Evolutionary conservation across 2,797 vertebrate species (phyloP).

Genomic region (Phrynocephalus forsythii): DNA sequence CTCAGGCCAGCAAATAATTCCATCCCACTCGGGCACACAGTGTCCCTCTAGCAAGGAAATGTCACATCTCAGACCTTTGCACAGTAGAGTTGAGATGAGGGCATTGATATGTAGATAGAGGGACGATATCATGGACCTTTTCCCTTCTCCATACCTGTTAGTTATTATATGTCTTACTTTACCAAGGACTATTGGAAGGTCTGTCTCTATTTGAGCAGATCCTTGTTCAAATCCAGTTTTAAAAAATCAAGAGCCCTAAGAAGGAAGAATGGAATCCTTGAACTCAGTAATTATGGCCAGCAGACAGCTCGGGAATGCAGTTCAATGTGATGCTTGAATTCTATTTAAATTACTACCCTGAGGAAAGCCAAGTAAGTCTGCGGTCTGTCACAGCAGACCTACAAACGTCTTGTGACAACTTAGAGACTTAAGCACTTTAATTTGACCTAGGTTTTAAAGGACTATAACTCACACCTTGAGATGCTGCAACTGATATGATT

Average conservation of each 20-base stretch:
- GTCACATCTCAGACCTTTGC: background rate
- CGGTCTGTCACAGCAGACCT: no score
- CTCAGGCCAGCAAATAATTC: conserved; percentile 90
- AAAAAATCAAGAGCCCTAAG: background rate
- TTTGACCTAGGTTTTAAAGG: no score
- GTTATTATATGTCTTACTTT: background rate
- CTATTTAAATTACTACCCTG: no score
- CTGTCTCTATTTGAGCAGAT: background rate
- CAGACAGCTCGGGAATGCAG: background rate
- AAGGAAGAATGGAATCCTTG: background rate
- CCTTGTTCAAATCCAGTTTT: background rate
- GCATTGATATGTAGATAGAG: background rate
- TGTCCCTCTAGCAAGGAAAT: conserved; percentile 75
- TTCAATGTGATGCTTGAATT: no score
- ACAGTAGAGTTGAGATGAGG: background rate
- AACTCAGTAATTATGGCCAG: background rate
- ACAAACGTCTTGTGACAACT: no score
- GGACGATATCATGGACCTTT: background rate
- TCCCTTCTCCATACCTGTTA: background rate
- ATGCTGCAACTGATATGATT: no score
- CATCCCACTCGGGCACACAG: conserved; percentile 90
- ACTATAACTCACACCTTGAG: no score
- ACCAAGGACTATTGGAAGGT: background rate
- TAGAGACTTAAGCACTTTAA: no score
- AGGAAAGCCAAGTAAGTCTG: no score